A percentile compares a stretch with the other conserved stretches of the same genome.
phyloP scores from a whole-genome alignment of 2,113 vertebrate species.

The Melanocharis versteri region DNA sequence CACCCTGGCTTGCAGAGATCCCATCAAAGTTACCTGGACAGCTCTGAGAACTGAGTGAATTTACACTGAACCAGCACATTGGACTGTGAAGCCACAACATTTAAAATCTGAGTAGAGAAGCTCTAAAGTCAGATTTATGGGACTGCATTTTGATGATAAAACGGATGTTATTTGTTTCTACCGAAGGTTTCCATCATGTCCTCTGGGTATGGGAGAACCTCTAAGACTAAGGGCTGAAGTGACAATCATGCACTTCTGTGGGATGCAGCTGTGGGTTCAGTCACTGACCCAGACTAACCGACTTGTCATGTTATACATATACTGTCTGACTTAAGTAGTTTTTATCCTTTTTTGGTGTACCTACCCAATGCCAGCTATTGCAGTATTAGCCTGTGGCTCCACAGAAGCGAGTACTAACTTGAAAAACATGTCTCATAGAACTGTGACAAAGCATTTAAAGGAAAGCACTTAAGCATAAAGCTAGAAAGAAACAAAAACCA shows the following conservation, averaged over 20 bases:
- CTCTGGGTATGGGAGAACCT: background rate
- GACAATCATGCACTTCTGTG: background rate
- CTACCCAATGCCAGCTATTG: background rate
- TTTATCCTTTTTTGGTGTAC: background rate
- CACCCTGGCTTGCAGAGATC: background rate
- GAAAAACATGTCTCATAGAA: background rate
- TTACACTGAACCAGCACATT: background rate
- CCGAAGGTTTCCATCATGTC: background rate
- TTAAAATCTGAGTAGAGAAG: background rate
- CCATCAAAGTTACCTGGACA: background rate
- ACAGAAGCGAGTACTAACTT: background rate
- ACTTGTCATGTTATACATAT: fast-evolving
- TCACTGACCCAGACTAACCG: background rate
- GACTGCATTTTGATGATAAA: background rate
- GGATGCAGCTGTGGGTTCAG: fast-evolving
- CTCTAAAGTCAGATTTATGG: background rate
- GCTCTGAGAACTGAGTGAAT: background rate
- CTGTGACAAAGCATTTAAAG: background rate
- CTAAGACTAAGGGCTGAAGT: background rate
- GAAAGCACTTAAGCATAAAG: background rate
- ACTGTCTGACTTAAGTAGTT: background rate
- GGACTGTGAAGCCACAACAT: background rate
- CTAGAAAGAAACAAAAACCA: background rate
- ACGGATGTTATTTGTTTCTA: background rate
- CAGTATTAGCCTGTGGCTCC: background rate